Percentiles rank a stretch among this genome's conserved stretches.
These are phyloP conservation scores for Alcedo quadribrachys DNA, from an alignment of 2,797 vertebrate species.

Conservation along the genomic window DNA sequence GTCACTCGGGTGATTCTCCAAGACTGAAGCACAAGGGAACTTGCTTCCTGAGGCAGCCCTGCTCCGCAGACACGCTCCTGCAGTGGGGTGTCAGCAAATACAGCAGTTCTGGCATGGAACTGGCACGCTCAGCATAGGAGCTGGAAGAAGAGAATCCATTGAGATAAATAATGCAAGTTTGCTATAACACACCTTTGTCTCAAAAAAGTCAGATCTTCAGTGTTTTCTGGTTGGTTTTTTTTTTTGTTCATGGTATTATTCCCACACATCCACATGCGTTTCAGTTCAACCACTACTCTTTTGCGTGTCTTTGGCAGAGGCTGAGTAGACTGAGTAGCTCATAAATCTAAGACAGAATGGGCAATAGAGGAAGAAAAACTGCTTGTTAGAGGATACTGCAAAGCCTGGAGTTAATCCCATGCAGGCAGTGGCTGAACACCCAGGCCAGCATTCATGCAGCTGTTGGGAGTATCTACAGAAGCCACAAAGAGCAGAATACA, in stretches of 20 bases:
- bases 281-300: neutral
- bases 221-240: neutral
- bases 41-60: neutral
- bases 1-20: neutral
- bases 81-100: neutral
- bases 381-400: neutral
- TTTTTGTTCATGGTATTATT: neutral
- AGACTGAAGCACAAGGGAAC: neutral
- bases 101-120: neutral
- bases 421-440: neutral
- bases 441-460: neutral
- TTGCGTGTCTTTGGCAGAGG: neutral
- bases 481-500: neutral
- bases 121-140: neutral
- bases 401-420: neutral
- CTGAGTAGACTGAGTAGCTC: neutral
- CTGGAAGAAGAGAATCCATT: neutral
- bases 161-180: neutral
- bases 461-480: neutral
- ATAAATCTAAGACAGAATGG: neutral
- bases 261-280: neutral
- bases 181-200: neutral
- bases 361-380: neutral
- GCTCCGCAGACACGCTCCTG: fast-evolving
- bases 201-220: neutral